Evolutionary conservation across 2,797 vertebrate species (phyloP).

Genomic region (Sandelia bainsii): DNA sequence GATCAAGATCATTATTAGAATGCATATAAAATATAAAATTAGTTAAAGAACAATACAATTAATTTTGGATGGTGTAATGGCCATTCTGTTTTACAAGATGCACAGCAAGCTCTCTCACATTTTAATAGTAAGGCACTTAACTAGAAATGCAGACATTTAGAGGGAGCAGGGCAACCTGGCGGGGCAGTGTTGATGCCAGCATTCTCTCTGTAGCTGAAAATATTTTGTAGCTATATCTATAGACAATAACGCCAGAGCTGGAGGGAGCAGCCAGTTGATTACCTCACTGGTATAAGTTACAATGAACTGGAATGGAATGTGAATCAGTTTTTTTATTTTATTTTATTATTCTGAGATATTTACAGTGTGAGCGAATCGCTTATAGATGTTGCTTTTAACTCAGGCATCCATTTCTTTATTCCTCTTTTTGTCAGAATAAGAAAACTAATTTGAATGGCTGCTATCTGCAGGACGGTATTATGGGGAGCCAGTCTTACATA

Average conservation of each 20-base stretch:
- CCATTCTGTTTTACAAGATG: neutral
- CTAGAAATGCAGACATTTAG: neutral
- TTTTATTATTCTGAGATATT: neutral
- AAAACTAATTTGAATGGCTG: neutral
- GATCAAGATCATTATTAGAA: neutral
- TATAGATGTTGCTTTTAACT: neutral
- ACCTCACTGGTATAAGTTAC: conserved; percentile 4
- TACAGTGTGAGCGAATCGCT: neutral
- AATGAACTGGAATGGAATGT: conserved; percentile 33
- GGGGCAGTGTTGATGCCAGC: neutral
- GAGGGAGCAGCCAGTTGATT: conserved; percentile 8
- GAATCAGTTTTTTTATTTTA: neutral
- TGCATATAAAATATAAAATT: neutral
- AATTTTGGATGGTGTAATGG: neutral
- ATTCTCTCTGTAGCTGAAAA: neutral
- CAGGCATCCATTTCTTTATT: neutral
- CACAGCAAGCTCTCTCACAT: too few relatives aligned
- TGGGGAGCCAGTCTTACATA: neutral
- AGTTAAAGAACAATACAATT: neutral
- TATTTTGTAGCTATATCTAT: conserved; percentile 5
- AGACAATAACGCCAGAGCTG: neutral
- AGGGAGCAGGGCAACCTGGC: neutral
- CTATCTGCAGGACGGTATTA: neutral
- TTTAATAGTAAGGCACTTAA: neutral
- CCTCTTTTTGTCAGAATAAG: conserved; percentile 16